Evolutionary conservation across 2,888 invertebrate species (phyloP).

Genomic region (Melieria picta): DNA sequence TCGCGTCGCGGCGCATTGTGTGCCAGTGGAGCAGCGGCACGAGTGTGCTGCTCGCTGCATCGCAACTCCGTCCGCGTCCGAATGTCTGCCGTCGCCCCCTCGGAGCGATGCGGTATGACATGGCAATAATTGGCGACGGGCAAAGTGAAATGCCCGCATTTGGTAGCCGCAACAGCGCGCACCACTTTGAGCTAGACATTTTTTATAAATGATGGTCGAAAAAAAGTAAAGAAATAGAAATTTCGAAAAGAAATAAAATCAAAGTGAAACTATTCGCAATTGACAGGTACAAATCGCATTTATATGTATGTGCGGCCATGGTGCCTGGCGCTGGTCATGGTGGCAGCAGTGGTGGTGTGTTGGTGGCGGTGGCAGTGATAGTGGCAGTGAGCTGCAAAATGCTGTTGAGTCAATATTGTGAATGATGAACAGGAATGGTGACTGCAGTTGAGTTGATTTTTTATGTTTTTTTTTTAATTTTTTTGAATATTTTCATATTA

Average conservation of each 20-base stretch:
- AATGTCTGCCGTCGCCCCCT: neutral
- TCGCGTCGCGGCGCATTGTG: too few relatives aligned
- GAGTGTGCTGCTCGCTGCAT: neutral
- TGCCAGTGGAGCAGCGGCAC: slow-evolving; percentile 5
- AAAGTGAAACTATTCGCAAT: slow-evolving; percentile 49
- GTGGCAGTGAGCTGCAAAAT: neutral
- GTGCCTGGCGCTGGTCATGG: slow-evolving; percentile 21
- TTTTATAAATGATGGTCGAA: slow-evolving; percentile 17
- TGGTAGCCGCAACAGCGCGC: slow-evolving; percentile 42
- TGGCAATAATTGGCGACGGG: slow-evolving; percentile 18
- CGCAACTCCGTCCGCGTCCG: slow-evolving; percentile 2
- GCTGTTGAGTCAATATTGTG: too few relatives aligned
- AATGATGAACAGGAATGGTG: too few relatives aligned
- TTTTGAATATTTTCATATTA: too few relatives aligned
- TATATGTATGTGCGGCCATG: slow-evolving; percentile 33
- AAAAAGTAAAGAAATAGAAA: neutral
- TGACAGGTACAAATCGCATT: slow-evolving; percentile 60
- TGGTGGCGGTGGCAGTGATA: slow-evolving; percentile 22
- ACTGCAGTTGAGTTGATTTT: too few relatives aligned
- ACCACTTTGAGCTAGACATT: neutral
- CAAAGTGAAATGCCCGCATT: slow-evolving; percentile 45
- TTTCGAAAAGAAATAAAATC: slow-evolving; percentile 17
- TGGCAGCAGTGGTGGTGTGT: neutral
- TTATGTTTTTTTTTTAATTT: too few relatives aligned
- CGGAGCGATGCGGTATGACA: slow-evolving; percentile 13